Evolutionary conservation across 64 coral and sea anemone genomes (phyloP), one percentile per base, ranked within the genome.

Genomic region (Pocillopora damicornis): DNA sequence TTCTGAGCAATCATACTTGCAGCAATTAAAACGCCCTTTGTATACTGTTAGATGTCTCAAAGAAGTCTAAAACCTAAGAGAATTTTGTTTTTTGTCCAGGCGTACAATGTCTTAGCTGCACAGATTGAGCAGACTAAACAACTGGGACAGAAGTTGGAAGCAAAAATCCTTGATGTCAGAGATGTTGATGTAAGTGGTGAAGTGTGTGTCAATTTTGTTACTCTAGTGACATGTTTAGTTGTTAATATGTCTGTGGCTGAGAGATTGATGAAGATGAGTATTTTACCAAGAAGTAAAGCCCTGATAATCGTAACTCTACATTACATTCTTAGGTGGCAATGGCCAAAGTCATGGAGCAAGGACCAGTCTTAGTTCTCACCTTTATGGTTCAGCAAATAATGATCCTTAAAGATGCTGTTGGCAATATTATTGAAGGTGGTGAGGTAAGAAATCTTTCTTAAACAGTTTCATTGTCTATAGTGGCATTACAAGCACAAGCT

Each of bases 281-380:
- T 30, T 63, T 61, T 45, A 23, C 37, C 22, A 86, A 45, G 30
- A 30, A 30, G 30, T 0, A 30, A 30, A 30, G 30, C 30, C 30
- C 30, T 30, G 30, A 30, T 51, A 51, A 51, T 51, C 26, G 14
- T 4, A 36, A 77, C 15, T 56, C 58, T 15, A 58, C 57, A 71
- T n/a, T 58, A 75, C 13, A 63, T 61, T 80, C 79, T 13, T 78
- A 98, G 96, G 93, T 98, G 74, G 96, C 96, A 57, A 84, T 98
- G 64, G 96, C 96, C 59, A 98, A 98, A 74, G 90, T 98, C 37
- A 98, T 98, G 96, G 96, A 98, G 80, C 96, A 98, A 56, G 96
- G 96, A 17, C 96, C 96, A 23, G 96, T 98, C 42, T 83, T 98
- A 51, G 90, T 98, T 4, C 79, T 98, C 59, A 98, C 96, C 1